Conservation (phyloP, 2,888 invertebrate genomes). For the Dinocampus coccinellae region DNA sequence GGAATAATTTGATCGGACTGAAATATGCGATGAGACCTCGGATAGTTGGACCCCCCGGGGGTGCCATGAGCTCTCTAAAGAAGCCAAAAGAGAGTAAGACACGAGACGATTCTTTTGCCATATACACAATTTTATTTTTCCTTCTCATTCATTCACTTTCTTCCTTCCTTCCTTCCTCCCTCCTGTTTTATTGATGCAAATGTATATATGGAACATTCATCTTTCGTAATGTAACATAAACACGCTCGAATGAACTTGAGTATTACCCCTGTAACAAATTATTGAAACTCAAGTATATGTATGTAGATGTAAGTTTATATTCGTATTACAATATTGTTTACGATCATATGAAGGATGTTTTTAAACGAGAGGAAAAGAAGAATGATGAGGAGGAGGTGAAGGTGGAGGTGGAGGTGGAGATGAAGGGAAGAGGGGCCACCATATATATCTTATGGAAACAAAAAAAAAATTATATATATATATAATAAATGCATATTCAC, state of each 20-base stretch:
- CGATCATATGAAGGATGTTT: not conserved
- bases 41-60: conserved; percentile 50
- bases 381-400: no score
- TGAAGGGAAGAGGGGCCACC: no score
- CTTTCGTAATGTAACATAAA: not conserved
- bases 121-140: no score
- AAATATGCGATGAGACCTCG: conserved; percentile 57
- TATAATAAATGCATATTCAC: conserved; percentile 19
- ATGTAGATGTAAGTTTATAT: not conserved
- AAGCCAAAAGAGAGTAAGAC: not conserved
- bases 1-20: conserved; percentile 59
- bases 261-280: no score
- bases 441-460: no score
- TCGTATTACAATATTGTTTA: conserved; percentile 25
- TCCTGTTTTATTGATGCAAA: not conserved
- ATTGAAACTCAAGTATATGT: no score
- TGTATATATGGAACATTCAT: not conserved
- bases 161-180: no score
- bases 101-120: not conserved
- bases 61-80: conserved; percentile 37
- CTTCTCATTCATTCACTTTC: no score
- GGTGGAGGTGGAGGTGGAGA: no score
- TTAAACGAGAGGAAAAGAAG: no score
- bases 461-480: not conserved
- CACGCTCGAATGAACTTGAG: no score